Conservation (phyloP, 2,113 vertebrate species). For the Ochotona curzoniae region DNA sequence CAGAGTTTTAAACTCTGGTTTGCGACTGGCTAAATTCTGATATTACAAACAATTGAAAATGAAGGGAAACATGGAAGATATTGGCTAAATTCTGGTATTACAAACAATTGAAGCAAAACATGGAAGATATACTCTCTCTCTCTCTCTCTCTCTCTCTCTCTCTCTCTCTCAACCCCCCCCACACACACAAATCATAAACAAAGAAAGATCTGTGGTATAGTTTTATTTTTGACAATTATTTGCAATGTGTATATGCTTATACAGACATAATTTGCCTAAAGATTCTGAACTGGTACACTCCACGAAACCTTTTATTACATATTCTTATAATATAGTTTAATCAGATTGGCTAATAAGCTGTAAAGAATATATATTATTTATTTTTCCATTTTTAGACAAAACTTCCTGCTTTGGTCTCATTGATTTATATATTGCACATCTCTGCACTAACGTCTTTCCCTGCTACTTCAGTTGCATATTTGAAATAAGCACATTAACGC, state of each 20-base stretch:
- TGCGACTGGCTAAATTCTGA: too few species aligned
- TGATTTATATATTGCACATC: neutral
- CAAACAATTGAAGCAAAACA: too few species aligned
- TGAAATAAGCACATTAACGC: neutral
- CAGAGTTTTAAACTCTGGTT: too few species aligned
- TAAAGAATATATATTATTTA: neutral
- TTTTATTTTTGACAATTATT: neutral
- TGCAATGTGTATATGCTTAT: neutral
- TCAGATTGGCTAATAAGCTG: neutral
- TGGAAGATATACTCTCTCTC: too few species aligned
- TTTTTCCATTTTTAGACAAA: neutral
- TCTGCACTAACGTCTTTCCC: neutral
- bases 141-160: too few species aligned
- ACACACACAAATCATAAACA: neutral
- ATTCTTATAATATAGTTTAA: neutral
- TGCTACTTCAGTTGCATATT: neutral
- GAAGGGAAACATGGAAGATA: too few species aligned
- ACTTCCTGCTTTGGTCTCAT: accelerated
- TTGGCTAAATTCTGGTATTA: too few species aligned
- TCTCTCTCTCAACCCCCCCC: too few species aligned
- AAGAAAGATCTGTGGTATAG: neutral
- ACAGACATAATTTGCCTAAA: neutral
- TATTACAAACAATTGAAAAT: too few species aligned
- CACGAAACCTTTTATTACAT: neutral
- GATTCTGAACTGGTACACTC: neutral